Conservation (phyloP, 1,140 invertebrate species). For the Drosophila pandora region DNA sequence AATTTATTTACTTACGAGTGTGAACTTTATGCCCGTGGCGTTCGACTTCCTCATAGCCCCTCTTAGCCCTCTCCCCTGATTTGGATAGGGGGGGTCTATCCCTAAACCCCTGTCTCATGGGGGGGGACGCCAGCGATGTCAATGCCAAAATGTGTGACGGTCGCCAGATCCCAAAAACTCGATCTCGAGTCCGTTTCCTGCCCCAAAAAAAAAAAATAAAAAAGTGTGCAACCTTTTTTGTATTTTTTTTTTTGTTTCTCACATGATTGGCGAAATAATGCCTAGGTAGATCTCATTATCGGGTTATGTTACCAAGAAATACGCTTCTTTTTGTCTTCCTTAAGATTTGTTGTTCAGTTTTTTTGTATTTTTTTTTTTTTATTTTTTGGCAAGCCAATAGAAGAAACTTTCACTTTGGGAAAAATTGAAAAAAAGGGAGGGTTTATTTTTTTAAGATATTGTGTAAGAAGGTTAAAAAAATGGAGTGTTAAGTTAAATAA, state of each 20-base stretch:
- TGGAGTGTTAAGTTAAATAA: neutral
- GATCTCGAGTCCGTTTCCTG: constrained; percentile 55
- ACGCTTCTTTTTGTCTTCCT: constrained; percentile 1
- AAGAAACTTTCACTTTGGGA: constrained; percentile 32
- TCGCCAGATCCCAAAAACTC: constrained; percentile 54
- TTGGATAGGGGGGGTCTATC: neutral
- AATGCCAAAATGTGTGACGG: constrained; percentile 70
- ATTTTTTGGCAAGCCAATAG: constrained; percentile 26
- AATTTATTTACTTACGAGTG: constrained; percentile 82
- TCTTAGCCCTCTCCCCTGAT: neutral
- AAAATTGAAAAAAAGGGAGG: constrained; percentile 10
- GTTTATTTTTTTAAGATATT: neutral
- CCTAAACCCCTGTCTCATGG: neutral
- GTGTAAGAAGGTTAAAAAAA: neutral
- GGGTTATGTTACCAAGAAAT: constrained; percentile 26
- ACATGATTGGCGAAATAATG: constrained; percentile 33
- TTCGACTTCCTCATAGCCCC: constrained; percentile 39
- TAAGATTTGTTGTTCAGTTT: neutral
- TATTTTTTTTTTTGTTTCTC: constrained; percentile 23
- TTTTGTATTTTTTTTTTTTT: constrained; percentile 9
- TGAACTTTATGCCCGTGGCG: constrained; percentile 79
- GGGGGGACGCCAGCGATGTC: constrained; percentile 64
- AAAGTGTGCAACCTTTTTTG: constrained; percentile 32
- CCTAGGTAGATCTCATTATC: constrained; percentile 44
- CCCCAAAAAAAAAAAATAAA: constrained; percentile 28